phyloP scores from a whole-genome alignment of 2,888 invertebrate species.

The Oscheius sp. region DNA sequence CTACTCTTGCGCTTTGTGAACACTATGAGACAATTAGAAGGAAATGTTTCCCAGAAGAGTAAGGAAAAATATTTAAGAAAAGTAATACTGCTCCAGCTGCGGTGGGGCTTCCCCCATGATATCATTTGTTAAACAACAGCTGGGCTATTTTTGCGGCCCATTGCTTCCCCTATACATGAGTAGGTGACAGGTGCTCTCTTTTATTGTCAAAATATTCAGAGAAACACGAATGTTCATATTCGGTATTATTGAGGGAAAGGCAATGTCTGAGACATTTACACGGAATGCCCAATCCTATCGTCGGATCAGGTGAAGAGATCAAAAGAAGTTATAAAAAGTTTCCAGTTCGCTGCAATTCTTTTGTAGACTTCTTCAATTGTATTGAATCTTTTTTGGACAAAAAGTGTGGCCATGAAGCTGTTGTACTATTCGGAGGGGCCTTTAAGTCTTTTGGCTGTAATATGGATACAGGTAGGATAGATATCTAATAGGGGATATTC shows the following conservation, averaged over 20 bases:
- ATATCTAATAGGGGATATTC: not conserved
- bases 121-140: conserved; percentile 23
- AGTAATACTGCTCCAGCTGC: not conserved
- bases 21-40: conserved; percentile 10
- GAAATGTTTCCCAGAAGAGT: conserved; percentile 22
- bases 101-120: not conserved
- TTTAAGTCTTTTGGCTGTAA: conserved; percentile 25
- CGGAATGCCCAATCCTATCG: conserved; percentile 39
- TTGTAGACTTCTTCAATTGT: conserved; percentile 34
- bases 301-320: conserved; percentile 23
- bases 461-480: conserved; percentile 19
- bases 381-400: conserved; percentile 23
- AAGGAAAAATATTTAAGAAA: not conserved
- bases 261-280: conserved; percentile 36
- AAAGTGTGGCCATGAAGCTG: conserved; percentile 22
- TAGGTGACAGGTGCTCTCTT: not conserved
- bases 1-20: conserved; percentile 20
- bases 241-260: conserved; percentile 3
- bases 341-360: conserved; percentile 23
- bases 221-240: conserved; percentile 32
- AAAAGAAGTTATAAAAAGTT: not conserved
- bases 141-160: conserved; percentile 28
- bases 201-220: conserved; percentile 6
- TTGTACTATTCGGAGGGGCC: conserved; percentile 17
- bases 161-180: conserved; percentile 28